A percentile compares a stretch with the other conserved stretches of the same genome.
phyloP scores from a whole-genome alignment of 2,797 vertebrate genomes.

The Sylvia borin region DNA sequence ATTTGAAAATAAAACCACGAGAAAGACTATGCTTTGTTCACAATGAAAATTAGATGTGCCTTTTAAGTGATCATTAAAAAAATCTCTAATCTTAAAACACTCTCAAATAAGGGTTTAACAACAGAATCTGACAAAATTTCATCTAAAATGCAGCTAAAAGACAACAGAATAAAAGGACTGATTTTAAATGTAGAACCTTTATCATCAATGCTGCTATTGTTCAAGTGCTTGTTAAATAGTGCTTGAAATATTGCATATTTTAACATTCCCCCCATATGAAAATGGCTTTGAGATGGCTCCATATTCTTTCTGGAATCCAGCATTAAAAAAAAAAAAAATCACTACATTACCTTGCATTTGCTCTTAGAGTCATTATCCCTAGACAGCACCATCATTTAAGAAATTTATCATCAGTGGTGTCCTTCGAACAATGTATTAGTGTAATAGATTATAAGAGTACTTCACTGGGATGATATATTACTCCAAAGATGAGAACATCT shows the following conservation, averaged over 20 bases:
- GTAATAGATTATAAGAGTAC: slow-evolving; percentile 75
- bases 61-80: background rate
- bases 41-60: background rate
- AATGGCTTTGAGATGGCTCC: slow-evolving; percentile 66
- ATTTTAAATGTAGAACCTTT: slow-evolving; percentile 57
- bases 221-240: slow-evolving; percentile 49
- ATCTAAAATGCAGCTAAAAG: slow-evolving; percentile 12
- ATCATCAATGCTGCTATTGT: slow-evolving; percentile 59
- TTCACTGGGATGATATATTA: slow-evolving; percentile 72
- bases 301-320: slow-evolving; percentile 55
- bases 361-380: slow-evolving; percentile 77
- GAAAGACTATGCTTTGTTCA: background rate
- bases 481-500: slow-evolving; percentile 72
- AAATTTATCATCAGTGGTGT: slow-evolving; percentile 78
- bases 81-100: background rate
- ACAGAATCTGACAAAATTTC: slow-evolving; percentile 33
- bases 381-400: slow-evolving; percentile 79
- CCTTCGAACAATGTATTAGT: slow-evolving; percentile 77
- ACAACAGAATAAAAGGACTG: slow-evolving; percentile 47
- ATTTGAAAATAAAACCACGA: background rate
- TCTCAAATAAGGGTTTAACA: background rate
- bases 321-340: slow-evolving; percentile 50
- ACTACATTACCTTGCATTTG: slow-evolving; percentile 75
- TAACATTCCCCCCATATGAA: slow-evolving; percentile 45
- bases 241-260: slow-evolving; percentile 64